These are phyloP conservation scores for Drosophila quinaria DNA, from an alignment of 2,888 invertebrate species.

Conservation along the genomic window DNA sequence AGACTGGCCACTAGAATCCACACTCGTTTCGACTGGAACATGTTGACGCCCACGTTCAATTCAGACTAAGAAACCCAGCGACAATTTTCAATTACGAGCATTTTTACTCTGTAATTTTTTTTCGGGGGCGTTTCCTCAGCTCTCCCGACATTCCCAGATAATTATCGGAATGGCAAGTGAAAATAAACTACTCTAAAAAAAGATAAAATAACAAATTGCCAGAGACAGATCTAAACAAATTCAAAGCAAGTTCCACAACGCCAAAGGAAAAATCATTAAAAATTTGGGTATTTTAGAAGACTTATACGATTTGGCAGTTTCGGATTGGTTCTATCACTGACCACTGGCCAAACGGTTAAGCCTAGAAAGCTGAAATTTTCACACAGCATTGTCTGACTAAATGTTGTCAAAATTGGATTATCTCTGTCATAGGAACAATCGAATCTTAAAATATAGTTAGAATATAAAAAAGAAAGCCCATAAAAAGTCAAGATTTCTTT, in stretches of 20 bases:
- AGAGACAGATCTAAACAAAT: slow-evolving; percentile 25
- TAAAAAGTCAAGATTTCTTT: too few relatives aligned
- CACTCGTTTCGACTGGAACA: slow-evolving; percentile 46
- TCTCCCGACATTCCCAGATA: slow-evolving; percentile 15
- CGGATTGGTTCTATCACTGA: too few relatives aligned
- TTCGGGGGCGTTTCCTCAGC: slow-evolving; percentile 60
- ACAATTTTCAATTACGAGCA: slow-evolving; percentile 9
- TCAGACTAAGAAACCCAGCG: slow-evolving; percentile 14
- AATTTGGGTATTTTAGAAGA: not conserved
- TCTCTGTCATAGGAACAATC: too few relatives aligned
- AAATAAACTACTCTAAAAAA: not conserved
- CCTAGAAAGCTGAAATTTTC: too few relatives aligned
- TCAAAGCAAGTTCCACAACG: slow-evolving; percentile 4
- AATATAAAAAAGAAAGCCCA: too few relatives aligned
- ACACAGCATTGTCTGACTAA: too few relatives aligned
- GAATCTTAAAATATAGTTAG: too few relatives aligned
- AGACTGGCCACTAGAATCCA: slow-evolving; percentile 10
- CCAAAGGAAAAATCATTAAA: slow-evolving; percentile 9
- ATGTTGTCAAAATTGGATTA: too few relatives aligned
- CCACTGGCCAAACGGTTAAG: too few relatives aligned
- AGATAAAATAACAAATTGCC: not conserved
- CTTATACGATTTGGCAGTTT: not conserved
- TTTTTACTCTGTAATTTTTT: slow-evolving; percentile 7
- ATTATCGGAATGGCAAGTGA: slow-evolving; percentile 15
- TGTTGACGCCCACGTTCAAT: slow-evolving; percentile 22